Evolutionary conservation across 2,113 vertebrate species (phyloP), one percentile per base, ranked within the genome.

Genomic region (Capra hircus): DNA sequence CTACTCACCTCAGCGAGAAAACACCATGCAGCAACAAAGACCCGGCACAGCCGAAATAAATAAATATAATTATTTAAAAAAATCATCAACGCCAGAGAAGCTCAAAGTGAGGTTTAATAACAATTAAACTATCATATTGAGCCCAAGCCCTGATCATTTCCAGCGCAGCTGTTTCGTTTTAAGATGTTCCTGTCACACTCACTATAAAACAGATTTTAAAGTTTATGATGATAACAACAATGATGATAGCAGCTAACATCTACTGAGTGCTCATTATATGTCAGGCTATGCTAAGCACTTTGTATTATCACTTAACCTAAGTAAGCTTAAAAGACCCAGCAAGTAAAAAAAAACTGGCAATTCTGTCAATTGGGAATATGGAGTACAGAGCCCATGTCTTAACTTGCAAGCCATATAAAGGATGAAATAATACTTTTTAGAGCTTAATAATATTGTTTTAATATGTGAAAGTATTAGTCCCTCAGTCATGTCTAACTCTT

Each of bases 91-190:
- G 99, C 98, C 97, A 96, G 98, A 98, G 97, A 97, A 96, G 98
- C 98, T 99, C 98, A 98, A 98, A 98, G 98, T 98, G 97, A 97
- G 97, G 97, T 98, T 99, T 99, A 98, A 99, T 98, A 98, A 98
- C 98, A 97, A 57, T 25, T 57, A 57, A 25, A 98, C 98, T 99
- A 99, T 99, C 98, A 90, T 97, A 96, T 98, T 98, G 98, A 97
- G 30, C 98, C 97, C 98, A 97, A 98, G 98, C 43, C 96, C 98
- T 98, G 98, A 98, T 98, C 97, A 97, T 98, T 98, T 98, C 97
- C 96, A 86, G 98, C 80, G 97, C 98, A 99, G 99, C 98, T 99
- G 99, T 98, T 99, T 99, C 94, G 97, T 98, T 99, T 99, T 99
- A 99, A 98, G 98, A 98, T 95, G 98, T 97, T 98, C 97, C 94